Evolutionary conservation across 2,888 invertebrate species (phyloP), one percentile per base, ranked within the genome.

Genomic region (Agrotis ipsilon): DNA sequence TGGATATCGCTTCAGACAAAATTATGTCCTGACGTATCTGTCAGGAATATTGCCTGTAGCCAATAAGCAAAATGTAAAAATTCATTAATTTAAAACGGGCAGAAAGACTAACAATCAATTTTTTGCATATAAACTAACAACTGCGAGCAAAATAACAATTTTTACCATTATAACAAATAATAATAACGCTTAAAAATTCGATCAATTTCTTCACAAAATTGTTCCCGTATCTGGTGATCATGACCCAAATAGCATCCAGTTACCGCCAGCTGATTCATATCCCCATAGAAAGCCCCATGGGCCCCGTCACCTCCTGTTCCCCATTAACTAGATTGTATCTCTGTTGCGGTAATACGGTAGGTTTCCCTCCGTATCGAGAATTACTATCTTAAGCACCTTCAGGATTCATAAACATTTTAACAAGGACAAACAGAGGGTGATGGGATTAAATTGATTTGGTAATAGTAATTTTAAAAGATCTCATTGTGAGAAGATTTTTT

Each of bases 251-350:
- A 63, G 59, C 57, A 52, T 39, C 52, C 51, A 59, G 75, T 54
- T 48, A 60, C 72, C 67, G 55, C 66, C 64, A 52, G 57, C 73
- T 82, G 83, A 77, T 77, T 80, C 77, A 81, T 73, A 78, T 54
- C 60, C 16, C 64, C 62, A 57, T 69, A 66, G 74, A 58, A 68
- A 58, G n/a, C 57, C 66, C 66, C 75, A 49, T 24, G 72, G 64
- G 70, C 13, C 19, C 59, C 71, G 72, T 79, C 82, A 75, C 66
- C 68, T 79, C 69, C 69, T 64, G 76, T 68, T 70, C 64, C 54
- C 83, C 71, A 83, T 81, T 76, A 78, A 83, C 68, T 73, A 55
- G 82, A 83, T 83, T 74, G 67, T 83, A 83, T 83, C 81, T 77
- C 59, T 52, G 39, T n/a, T 70, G 76, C 51, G 68, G 62, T 62